Evolutionary conservation across 2,888 invertebrate genomes (phyloP), one percentile per base, ranked within the genome.

Genomic region (Arctia plantaginis): DNA sequence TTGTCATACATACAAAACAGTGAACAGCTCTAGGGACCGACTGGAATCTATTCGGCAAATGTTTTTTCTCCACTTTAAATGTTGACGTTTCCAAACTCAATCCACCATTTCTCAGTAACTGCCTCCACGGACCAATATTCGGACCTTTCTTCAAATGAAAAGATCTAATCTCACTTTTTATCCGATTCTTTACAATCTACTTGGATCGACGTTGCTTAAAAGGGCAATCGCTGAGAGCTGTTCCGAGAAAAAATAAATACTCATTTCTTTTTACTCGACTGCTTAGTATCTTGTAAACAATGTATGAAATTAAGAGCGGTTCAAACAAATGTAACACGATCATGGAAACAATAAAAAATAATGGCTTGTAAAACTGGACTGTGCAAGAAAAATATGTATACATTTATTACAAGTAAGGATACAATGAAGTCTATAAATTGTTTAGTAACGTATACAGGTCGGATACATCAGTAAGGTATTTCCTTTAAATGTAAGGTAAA

Each of bases 91-190:
- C 79, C 87, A 79, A 84, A 90, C 86, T 90, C 90, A 88, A 90
- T 91, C 86, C 85, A 72, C 84, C 77, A 80, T 89, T 90, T 86
- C 86, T 84, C 75, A 83, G 83, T 86, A 90, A 91, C 88, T 82
- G 88, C 88, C 91, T 89, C 90, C 51, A 73, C 86, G 91, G 91
- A 87, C 88, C 91, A 88, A 91, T 92, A 90, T 84, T 92, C 88
- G 91, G 90, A 91, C 91, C 91, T 90, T 91, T 90, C 86, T 80
- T 88, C 87, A 90, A 92, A 93, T 92, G 91, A 91, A 90, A 90
- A 93, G 93, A 92, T 93, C 90, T 90, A 90, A 93, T 93, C 93
- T 92, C 74, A 85, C 87, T 85, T 90, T 91, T 90, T 89, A 90
- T 90, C 87, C 90, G 81, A 91, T 90, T 90, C 90, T 90, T 90